Conservation (phyloP, 2,113 vertebrate genomes). For the Menidia beryllina region DNA sequence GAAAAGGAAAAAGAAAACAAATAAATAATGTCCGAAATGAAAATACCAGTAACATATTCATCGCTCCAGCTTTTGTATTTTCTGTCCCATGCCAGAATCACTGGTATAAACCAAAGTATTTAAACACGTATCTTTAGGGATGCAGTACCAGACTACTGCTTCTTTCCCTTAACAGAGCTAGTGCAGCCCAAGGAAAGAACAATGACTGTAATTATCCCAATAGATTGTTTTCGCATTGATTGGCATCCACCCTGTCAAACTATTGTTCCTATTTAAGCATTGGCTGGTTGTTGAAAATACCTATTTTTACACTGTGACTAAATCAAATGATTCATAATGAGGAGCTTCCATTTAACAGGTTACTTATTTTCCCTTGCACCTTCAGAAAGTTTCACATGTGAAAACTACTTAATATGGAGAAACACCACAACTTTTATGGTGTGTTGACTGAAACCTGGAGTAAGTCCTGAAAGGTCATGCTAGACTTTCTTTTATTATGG, state of each 20-base stretch:
- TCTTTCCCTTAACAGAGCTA: slow-evolving; percentile 10
- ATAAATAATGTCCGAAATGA: no score
- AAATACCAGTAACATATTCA: neutral
- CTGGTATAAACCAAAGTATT: neutral
- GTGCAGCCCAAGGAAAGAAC: slow-evolving; percentile 46
- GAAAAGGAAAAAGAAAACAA: neutral
- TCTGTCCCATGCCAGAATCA: neutral
- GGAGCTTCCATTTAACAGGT: slow-evolving; percentile 9
- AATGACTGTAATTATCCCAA: slow-evolving; percentile 53
- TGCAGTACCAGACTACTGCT: neutral
- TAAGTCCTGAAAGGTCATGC: slow-evolving; percentile 56
- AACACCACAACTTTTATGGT: slow-evolving; percentile 40
- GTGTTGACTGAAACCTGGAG: slow-evolving; percentile 59
- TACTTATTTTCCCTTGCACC: slow-evolving; percentile 21
- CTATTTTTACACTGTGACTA: slow-evolving; percentile 52
- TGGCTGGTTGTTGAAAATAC: slow-evolving; percentile 21
- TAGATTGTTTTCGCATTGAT: slow-evolving; percentile 59
- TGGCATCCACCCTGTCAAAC: slow-evolving; percentile 44
- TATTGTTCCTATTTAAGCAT: slow-evolving; percentile 44
- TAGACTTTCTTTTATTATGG: slow-evolving; percentile 53
- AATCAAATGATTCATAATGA: slow-evolving; percentile 35
- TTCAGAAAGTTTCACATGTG: slow-evolving; percentile 35
- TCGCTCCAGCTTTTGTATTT: neutral
- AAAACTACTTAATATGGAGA: slow-evolving; percentile 31
- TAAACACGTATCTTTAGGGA: neutral